These are phyloP conservation scores for Sinocyclocheilus anshuiensis DNA, from an alignment of 2,113 vertebrate genomes.

Conservation along the genomic window DNA sequence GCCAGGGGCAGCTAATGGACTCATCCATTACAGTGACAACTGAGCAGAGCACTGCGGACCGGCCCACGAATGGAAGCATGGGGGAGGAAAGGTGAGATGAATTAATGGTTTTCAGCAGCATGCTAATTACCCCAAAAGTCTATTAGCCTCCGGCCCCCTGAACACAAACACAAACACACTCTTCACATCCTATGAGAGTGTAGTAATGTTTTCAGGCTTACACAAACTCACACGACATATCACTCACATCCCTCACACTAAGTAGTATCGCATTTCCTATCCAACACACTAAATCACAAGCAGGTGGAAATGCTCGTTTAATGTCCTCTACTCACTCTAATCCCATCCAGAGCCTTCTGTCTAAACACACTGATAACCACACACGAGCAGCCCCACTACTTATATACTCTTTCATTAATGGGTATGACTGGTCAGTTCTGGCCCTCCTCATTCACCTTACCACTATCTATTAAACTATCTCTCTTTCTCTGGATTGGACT, in stretches of 20 bases:
- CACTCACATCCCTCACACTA: neutral
- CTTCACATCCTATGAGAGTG: neutral
- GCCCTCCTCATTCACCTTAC: neutral
- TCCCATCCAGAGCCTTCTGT: constrained; percentile 2
- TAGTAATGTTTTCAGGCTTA: constrained; percentile 26
- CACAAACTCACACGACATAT: neutral
- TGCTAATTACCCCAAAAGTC: constrained; percentile 50
- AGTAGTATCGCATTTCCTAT: neutral
- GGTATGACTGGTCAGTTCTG: constrained; percentile 4
- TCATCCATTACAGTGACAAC: constrained; percentile 62
- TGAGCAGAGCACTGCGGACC: constrained; percentile 9
- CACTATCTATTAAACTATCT: constrained; percentile 2
- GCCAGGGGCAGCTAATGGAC: constrained; percentile 58
- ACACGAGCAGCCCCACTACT: neutral
- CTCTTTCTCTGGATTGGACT: neutral
- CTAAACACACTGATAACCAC: constrained; percentile 23
- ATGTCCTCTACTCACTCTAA: neutral
- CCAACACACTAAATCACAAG: constrained; percentile 6
- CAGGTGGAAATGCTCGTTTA: constrained; percentile 26
- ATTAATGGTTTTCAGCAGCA: constrained; percentile 36
- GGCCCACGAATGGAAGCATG: neutral
- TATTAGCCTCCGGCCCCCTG: constrained; percentile 17
- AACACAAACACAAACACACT: constrained; percentile 32
- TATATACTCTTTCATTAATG: neutral
- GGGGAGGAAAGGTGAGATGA: constrained; percentile 28